Conservation (phyloP, 2,797 vertebrate species). For the Rhynchonycteris naso region DNA sequence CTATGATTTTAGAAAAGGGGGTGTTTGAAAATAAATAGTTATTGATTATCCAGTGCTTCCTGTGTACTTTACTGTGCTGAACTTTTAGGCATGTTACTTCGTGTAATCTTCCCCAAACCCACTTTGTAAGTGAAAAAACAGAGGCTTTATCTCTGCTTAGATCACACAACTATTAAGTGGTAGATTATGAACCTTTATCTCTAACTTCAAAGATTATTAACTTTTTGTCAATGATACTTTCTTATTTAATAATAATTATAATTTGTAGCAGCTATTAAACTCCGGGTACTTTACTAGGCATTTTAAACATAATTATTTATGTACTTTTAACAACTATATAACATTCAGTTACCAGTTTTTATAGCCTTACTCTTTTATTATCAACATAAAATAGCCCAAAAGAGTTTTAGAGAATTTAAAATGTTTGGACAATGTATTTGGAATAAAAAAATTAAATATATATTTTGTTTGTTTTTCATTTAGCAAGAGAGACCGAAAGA, state of each 20-base stretch:
- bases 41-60: not conserved
- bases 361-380: not conserved
- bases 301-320: not conserved
- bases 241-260: constrained; percentile 15
- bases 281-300: not conserved
- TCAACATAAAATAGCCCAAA: constrained; percentile 2
- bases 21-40: not conserved
- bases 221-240: not conserved
- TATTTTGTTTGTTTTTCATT: too few relatives aligned
- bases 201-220: not conserved
- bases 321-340: not conserved
- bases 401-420: not conserved
- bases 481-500: too few relatives aligned
- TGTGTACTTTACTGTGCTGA: not conserved
- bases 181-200: not conserved
- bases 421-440: not conserved
- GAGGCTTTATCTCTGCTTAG: not conserved
- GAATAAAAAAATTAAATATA: not conserved
- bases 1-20: not conserved
- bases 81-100: not conserved
- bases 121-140: not conserved
- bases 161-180: not conserved
- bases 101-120: not conserved
- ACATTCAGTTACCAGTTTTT: not conserved
- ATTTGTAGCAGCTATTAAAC: not conserved